Percentiles rank a stretch among this genome's conserved stretches.
Evolutionary conservation across 1,140 invertebrate species (phyloP).

Genomic region (Aphelenchoides fujianensis): DNA sequence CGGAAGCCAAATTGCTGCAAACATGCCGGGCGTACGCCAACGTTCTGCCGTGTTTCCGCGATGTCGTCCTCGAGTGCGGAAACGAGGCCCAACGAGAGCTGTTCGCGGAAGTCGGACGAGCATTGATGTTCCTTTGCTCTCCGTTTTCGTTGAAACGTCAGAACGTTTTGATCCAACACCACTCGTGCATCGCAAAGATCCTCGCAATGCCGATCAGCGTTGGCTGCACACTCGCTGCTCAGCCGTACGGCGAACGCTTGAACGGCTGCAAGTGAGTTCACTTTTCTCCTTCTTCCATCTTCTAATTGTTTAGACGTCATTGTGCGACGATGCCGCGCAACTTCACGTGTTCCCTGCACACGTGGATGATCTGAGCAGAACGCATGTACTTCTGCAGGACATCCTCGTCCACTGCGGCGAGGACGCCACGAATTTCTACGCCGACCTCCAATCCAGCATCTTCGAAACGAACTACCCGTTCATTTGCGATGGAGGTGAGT

Average conservation of each 20-base stretch:
- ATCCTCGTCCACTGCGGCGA: constrained; percentile 27
- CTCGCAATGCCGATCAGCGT: constrained; percentile 18
- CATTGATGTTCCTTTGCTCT: constrained; percentile 42
- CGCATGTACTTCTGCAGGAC: constrained; percentile 21
- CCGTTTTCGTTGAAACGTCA: constrained; percentile 36
- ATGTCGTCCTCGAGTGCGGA: constrained; percentile 37
- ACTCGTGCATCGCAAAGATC: constrained; percentile 27
- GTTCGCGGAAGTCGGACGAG: constrained; percentile 30
- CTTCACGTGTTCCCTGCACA: constrained; percentile 28
- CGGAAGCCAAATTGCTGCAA: constrained; percentile 44
- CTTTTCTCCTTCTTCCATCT: not conserved
- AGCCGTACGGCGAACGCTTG: constrained; percentile 26
- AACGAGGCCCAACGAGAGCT: constrained; percentile 33
- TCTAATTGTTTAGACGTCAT: not conserved
- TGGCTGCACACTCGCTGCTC: constrained; percentile 21
- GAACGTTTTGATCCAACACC: constrained; percentile 26
- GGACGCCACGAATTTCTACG: constrained; percentile 30
- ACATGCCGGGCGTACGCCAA: constrained; percentile 41
- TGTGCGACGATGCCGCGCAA: constrained; percentile 19
- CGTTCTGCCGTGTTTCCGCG: constrained; percentile 37
- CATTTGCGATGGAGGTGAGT: constrained; percentile 23
- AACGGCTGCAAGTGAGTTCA: constrained; percentile 25
- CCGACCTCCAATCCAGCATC: constrained; percentile 25
- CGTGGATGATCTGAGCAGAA: constrained; percentile 32
- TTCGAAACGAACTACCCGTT: constrained; percentile 26